These are phyloP conservation scores for Cantharis flavilabris DNA, from an alignment of 2,888 invertebrate genomes.

Conservation along the genomic window DNA sequence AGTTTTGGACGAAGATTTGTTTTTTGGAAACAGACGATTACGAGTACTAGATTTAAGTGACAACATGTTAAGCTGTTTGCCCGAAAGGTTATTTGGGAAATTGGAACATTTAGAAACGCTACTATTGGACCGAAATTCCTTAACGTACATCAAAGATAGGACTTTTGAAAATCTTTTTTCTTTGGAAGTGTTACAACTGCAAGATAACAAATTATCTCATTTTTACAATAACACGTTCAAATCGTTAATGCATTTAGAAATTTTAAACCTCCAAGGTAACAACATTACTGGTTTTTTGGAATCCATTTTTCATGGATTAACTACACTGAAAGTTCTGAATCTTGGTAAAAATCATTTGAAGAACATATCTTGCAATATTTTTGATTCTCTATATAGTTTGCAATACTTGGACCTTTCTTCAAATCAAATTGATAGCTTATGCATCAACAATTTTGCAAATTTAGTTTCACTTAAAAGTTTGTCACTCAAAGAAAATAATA, in stretches of 20 bases:
- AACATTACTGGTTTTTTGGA: neutral
- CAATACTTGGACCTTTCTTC: neutral
- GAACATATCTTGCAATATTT: neutral
- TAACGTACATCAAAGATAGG: neutral
- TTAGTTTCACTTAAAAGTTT: neutral
- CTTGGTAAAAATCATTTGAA: neutral
- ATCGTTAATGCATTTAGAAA: neutral
- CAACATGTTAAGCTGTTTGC: neutral
- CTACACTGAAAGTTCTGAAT: neutral
- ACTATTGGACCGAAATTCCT: neutral
- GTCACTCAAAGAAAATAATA: neutral
- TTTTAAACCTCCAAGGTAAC: neutral
- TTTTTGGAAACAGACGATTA: no score
- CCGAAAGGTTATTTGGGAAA: neutral
- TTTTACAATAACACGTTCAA: neutral
- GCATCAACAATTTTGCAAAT: neutral
- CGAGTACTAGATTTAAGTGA: neutral
- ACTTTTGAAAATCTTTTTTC: neutral
- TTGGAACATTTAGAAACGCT: neutral
- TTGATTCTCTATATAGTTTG: neutral
- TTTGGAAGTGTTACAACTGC: neutral
- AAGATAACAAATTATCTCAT: neutral
- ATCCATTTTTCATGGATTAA: neutral
- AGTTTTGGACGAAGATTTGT: neutral
- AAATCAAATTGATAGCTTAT: neutral